Percentiles rank a stretch among this genome's conserved stretches.
phyloP scores from a whole-genome alignment of 2,797 vertebrate species.

The Leucoraja ocellata region DNA sequence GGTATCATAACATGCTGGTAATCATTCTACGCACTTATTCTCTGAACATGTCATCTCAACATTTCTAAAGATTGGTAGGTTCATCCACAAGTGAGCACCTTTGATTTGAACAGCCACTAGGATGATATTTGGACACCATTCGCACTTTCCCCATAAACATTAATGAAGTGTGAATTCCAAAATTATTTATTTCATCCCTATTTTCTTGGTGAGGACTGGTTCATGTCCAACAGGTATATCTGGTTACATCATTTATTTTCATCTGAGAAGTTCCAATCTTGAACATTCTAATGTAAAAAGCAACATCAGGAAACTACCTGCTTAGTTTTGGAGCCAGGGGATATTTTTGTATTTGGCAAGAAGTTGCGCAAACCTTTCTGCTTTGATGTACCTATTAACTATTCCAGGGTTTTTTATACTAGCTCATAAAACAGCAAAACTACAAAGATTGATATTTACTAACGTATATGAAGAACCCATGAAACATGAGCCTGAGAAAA shows the following conservation, averaged over 20 bases:
- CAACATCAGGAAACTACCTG: neutral
- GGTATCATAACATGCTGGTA: neutral
- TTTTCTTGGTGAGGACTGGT: neutral
- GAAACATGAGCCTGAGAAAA: neutral
- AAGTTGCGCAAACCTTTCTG: neutral
- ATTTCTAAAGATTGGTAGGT: neutral
- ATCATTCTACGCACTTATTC: neutral
- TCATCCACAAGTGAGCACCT: neutral
- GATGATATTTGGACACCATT: neutral
- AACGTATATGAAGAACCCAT: neutral
- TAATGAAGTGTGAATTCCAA: neutral
- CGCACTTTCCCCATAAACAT: neutral
- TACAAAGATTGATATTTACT: neutral
- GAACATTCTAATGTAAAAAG: neutral
- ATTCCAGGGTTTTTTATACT: neutral
- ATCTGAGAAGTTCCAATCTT: neutral
- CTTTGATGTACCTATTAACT: neutral
- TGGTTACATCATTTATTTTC: neutral
- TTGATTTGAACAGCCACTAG: neutral
- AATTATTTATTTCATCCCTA: neutral
- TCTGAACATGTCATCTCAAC: neutral
- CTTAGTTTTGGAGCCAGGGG: neutral
- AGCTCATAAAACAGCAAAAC: neutral
- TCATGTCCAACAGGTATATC: neutral
- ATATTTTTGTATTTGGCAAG: neutral